Evolutionary conservation across 2,888 invertebrate species (phyloP), one percentile per base, ranked within the genome.

Genomic region (Eupithecia tripunctaria): DNA sequence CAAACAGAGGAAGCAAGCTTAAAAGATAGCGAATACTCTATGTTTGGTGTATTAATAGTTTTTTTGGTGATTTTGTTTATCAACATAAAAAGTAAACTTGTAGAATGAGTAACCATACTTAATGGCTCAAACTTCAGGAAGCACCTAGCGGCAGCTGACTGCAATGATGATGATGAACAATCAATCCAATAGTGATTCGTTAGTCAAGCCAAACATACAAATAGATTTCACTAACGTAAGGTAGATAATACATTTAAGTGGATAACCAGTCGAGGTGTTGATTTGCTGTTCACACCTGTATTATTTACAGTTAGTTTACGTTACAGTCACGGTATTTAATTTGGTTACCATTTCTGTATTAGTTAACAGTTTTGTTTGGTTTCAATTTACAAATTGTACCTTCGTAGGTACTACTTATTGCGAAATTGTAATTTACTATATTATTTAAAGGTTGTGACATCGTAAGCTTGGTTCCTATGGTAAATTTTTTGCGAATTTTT

Each of bases 281-380:
- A 64, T 64, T 41, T 36, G n/a, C 62, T 63, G 64, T 64, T 38
- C 64, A 64, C 64, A 64, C 64, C 36, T 64, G 38, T 64, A 36
- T 62, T 36, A 36, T 25, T 64, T 64, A 64, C 64, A 12, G 64
- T 64, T 64, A 41, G 62, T n/a, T 29, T 63, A n/a, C 62, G 36
- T n/a, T 63, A 36, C 36, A 64, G 64, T 64, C 64, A 64, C 64
- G 64, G 1, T 64, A 41, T 41, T 64, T 41, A 38, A 64, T 64
- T 64, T 25, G 21, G 38, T 64, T 64, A 14, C 12, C 38, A 63
- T 63, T 64, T 36, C 21, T n/a, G 62, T 32, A 32, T 1, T 4
- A 63, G 18, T 32, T 62, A 51, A 51, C 47, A 51, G n/a, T 21
- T 51, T 51, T 51, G 47, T 21, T 51, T 56, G 14, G 56, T 56